Base-by-base conservation (phyloP, 2,113 vertebrate species). In the Coreoperca whiteheadi region DNA sequence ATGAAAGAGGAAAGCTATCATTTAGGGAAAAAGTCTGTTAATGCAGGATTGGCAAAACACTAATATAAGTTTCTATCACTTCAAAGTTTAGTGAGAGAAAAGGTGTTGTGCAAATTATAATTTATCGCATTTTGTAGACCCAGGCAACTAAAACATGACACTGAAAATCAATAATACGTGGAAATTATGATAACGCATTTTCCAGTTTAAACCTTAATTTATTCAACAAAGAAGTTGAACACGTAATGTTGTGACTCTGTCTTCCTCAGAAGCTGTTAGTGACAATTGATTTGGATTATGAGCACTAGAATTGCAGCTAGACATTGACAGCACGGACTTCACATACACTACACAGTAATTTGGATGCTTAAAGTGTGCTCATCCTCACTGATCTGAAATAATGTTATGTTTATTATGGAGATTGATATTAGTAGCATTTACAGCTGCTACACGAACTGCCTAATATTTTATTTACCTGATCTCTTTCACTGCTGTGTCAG, bases 211-310 rank as follows among this genome's bases (percentile, higher is more conserved):
- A 72, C 39, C 0, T 0, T 59, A 37, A 65, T 65, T 64, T 60
- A 54, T 54, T 54, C n/a, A 69, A 20, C 68, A 51, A 39, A 74
- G 25, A 70, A 12, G 3, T 41, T 68, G 34, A 21, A 30, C 32
- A 37, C 6, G 41, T 2, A 6, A 10, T 46, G 46, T 34, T 48
- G 9, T 11, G 15, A 21, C 7, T 64, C 25, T 4, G n/a, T 77
- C 32, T 18, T 56, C 39, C 63, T 76, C 25, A 8, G 46, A 56
- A 61, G 25, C 23, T 23, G 46, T 6, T 11, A 2, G 21, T 57
- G 70, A 39, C n/a, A 57, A 56, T 68, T 66, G 48, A 86, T 88
- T 39, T 74, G 39, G 5, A 78, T 30, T 43, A 23, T 16, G 15
- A 84, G 34, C 70, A 66, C 28, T 43, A 21, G n/a, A n/a, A n/a